phyloP scores from a whole-genome alignment of 1,140 invertebrate genomes.

The Dendrolimus kikuchii region DNA sequence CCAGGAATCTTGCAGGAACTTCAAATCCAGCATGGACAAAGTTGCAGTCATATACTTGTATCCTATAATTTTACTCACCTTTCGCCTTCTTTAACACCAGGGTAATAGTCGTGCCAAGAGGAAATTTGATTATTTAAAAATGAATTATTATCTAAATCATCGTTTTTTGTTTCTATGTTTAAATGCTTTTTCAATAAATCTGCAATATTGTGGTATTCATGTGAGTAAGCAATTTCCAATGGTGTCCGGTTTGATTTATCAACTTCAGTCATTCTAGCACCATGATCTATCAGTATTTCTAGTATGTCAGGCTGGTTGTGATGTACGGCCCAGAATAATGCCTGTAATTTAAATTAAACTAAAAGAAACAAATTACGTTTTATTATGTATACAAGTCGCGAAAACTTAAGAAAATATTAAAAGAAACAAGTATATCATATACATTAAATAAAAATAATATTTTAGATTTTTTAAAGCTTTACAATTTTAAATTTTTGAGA shows the following conservation, averaged over 20 bases:
- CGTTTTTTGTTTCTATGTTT: constrained; percentile 20
- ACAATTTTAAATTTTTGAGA: too few species aligned
- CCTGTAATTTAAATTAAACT: constrained; percentile 41
- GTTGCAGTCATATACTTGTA: not conserved
- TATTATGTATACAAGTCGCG: too few species aligned
- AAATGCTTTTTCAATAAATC: constrained; percentile 38
- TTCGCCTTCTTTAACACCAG: constrained; percentile 34
- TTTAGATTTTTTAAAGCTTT: too few species aligned
- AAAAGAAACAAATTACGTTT: too few species aligned
- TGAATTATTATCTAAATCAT: constrained; percentile 14
- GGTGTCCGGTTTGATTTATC: constrained; percentile 55
- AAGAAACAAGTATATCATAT: not conserved
- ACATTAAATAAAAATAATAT: not conserved
- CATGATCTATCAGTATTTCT: constrained; percentile 61
- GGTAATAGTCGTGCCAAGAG: constrained; percentile 55
- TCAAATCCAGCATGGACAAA: too few species aligned
- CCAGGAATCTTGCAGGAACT: too few species aligned
- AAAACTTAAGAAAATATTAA: too few species aligned
- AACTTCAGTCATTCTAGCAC: constrained; percentile 56
- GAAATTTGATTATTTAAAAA: constrained; percentile 16
- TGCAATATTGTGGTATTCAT: constrained; percentile 60
- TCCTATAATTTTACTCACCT: constrained; percentile 11
- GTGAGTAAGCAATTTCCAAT: constrained; percentile 59
- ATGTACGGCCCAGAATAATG: constrained; percentile 69
- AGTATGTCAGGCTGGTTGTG: constrained; percentile 66